Evolutionary conservation across 2,113 vertebrate species (phyloP), one percentile per base, ranked within the genome.

Genomic region (Eptatretus burgeri): DNA sequence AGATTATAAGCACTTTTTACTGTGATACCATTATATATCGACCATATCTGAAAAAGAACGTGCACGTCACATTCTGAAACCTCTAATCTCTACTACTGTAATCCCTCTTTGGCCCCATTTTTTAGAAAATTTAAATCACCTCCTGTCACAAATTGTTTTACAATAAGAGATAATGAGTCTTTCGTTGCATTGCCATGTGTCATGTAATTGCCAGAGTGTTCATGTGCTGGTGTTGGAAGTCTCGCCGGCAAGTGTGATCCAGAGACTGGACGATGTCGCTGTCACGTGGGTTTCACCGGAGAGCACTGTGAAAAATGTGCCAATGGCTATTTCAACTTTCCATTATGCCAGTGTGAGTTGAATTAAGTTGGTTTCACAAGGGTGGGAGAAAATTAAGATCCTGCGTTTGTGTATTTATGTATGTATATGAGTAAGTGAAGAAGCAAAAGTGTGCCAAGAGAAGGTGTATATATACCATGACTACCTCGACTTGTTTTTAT

Each of bases 321-420:
- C 13, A 2, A 49, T 27, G 72, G 72, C 7, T 70, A 71, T 66
- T 73, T 73, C 51, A 67, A 65, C 41, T 75, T 72, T 56, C 74
- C 69, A 50, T 71, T 73, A 64, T 77, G 73, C 65, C 69, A 70
- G 62, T 67, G 73, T 76, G 71, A 75, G 69, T 18, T 41, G 65
- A 20, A 16, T 9, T 50, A 9, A 9, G 49, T 13, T 11, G 13
- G 13, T 4, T 14, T 13, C n/a, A 2, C 41, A 62, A 65, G 13
- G 12, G 17, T 51, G 8, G 49, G 50, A 20, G 11, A 65, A 17
- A 50, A 49, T 14, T 20, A 27, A 52, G 20, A 62, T 19, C n/a
- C 56, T 62, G 4, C 18, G 20, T 13, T 18, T 18, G 12, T 66
- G 52, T 49, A 27, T 9, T 3, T 41, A 49, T 65, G 14, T 60